Evolutionary conservation across 2,113 vertebrate genomes (phyloP), one percentile per base, ranked within the genome.

Genomic region (Rhinolophus sinicus): DNA sequence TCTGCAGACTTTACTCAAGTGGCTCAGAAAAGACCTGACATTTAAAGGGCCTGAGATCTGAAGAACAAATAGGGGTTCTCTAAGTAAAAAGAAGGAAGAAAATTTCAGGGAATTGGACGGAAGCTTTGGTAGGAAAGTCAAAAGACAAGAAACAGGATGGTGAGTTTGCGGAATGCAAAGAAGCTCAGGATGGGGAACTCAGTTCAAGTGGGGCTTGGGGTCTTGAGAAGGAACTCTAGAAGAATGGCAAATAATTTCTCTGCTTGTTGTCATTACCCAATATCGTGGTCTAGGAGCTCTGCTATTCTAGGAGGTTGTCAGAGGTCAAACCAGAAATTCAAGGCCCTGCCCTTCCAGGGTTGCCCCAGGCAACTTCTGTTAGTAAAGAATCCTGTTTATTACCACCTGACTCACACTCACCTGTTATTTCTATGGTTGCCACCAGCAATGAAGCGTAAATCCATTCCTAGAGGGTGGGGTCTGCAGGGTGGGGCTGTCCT

Each of bases 361-460:
- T 94, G 82, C 70, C 89, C 5, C 7, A 19, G 92, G 78, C 44
- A 85, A 93, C 90, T 62, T 44, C 73, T 91, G 69, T 94, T 58
- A 73, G 83, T 92, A 72, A 92, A 80, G 88, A 96, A 26, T 93
- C 44, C 47, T 62, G 82, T 96, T 98, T 91, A 86, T 19, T 19
- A 33, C 67, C 21, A 0, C 65, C 70, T 98, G 97, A 98, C 93
- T 93, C 96, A 97, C 0, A 1, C 21, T 26, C 65, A 64, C 67
- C 83, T 76, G 83, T 54, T 40, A 60, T 95, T 97, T 81, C 96
- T 52, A 85, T 90, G 92, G 96, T 58, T 92, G 52, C 90, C 35
- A 81, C 6, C 62, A 44, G 90, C 92, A 92, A 26, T 3, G 54
- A 78, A 67, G 40, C 69, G 26, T 50, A 93, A 92, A 80, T 58